Evolutionary conservation across 1,140 invertebrate genomes (phyloP), one percentile per base, ranked within the genome.

Genomic region (Globodera rostochiensis): DNA sequence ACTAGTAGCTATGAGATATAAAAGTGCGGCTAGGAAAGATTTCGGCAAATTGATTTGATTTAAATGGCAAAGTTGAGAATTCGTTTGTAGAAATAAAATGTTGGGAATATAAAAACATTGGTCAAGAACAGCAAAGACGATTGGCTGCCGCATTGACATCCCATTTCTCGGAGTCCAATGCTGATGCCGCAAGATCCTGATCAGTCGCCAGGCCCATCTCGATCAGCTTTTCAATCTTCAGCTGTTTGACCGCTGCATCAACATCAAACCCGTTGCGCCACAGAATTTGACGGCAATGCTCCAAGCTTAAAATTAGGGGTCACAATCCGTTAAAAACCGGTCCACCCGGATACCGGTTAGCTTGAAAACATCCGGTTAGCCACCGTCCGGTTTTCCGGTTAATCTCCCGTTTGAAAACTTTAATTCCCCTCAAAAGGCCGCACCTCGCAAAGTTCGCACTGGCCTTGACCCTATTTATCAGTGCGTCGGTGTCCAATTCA

Each of bases 141-240:
- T 85, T 83, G 15, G 86, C 85, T 13, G 85, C 86, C n/a, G 66
- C 83, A 74, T 86, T 87, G 6, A 86, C 73, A 79, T 87, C 73
- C 85, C 85, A 86, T 8, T 82, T 47, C 67, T 67, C 74, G 15
- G 49, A 69, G 73, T 81, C 81, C 46, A 86, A 76, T 15, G 86
- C 86, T 13, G 76, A 77, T 4, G 69, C 74, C 36, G 85, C 85
- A 1, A 80, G 57, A 21, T 75, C 45, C 47, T 73, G 57, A 64
- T 87, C 80, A 7, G 84, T 74, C 6, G 73, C 74, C 3, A 86
- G 36, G 45, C 86, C 85, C 53, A 79, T 80, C 70, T 87, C 86
- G n/a, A 86, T 36, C 13, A 86, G 75, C n/a, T 82, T 81, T 25
- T 86, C 86, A 36, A 86, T 76, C 77, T 86, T 86, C n/a, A 86